Conservation (phyloP, 2,113 vertebrate species). For the Colinus virginianus region DNA sequence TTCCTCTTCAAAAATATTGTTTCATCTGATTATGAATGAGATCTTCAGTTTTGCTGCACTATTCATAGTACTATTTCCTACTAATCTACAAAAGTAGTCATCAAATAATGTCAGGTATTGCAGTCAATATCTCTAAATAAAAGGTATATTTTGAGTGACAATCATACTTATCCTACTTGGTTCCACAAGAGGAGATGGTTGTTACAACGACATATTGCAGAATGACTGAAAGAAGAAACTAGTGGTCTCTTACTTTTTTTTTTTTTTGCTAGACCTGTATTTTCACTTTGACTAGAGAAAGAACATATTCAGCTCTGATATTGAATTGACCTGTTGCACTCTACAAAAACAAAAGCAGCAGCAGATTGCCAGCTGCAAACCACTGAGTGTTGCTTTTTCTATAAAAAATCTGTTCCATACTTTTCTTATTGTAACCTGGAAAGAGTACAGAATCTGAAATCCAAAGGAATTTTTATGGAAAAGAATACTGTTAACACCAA, state of each 20-base stretch:
- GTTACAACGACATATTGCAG: not conserved
- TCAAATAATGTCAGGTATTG: not conserved
- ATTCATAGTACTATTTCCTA: not conserved
- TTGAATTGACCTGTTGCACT: slow-evolving; percentile 6
- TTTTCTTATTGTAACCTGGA: slow-evolving; percentile 76
- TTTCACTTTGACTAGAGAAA: not conserved
- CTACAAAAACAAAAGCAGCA: slow-evolving; percentile 42
- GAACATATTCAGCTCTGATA: not conserved
- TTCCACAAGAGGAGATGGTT: not conserved
- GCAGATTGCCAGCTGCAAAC: slow-evolving; percentile 62
- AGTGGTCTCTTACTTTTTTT: not conserved
- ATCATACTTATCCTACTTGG: not conserved
- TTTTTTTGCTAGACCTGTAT: not conserved
- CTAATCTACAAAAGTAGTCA: not conserved
- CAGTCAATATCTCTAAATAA: not conserved
- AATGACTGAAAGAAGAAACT: not conserved
- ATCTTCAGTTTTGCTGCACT: not conserved
- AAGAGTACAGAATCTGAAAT: slow-evolving; percentile 69
- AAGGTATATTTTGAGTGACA: not conserved
- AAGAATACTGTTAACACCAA: slow-evolving; percentile 62
- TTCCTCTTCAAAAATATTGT: not conserved
- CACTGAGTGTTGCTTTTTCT: slow-evolving; percentile 59
- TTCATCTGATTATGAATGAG: not conserved
- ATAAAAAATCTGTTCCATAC: slow-evolving; percentile 58
- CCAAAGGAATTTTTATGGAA: slow-evolving; percentile 61